Evolutionary conservation across 2,888 invertebrate species (phyloP), one percentile per base, ranked within the genome.

Genomic region (Andricus curvator): DNA sequence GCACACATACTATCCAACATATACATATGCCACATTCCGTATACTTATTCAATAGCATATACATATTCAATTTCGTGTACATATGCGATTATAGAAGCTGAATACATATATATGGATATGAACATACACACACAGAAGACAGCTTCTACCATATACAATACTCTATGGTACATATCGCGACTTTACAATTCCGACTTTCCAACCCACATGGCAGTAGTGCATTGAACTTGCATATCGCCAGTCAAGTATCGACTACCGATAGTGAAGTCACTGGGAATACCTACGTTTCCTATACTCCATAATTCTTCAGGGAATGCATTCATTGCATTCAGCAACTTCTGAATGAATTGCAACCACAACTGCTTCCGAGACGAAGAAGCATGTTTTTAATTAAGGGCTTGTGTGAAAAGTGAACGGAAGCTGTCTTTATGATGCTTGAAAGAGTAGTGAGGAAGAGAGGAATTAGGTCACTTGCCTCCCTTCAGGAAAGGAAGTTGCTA

Each of bases 141-240:
- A 51, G 25, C 25, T 70, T 51, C 13, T 74, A 74, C 29, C 29
- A 17, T 51, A 33, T 33, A 56, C 51, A 68, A 68, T 68, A 68
- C 25, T 48, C 17, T 70, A 11, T 48, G 17, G 33, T 33, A 56
- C n/a, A 22, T 56, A 56, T 56, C 33, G 56, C 33, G 74, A 74
- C 33, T 51, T 20, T 74, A 74, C 51, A n/a, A 74, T 74, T 74
- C 56, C 51, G 33, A 74, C 56, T 74, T 74, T 74, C n/a, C 74
- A 74, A 74, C 33, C 74, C 74, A 74, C 74, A 74, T 56, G 74
- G 33, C 74, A 74, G 74, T 51, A 51, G 74, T 56, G 33, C 56
- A 74, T 56, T 74, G 74, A 74, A 74, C 74, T 74, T 74, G 74
- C 74, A 60, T 74, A 74, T 33, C 74, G 33, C 33, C n/a, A 33